Conservation (phyloP, 37 sponge, comb jelly and placozoan genomes). For the Bolinopsis microptera region DNA sequence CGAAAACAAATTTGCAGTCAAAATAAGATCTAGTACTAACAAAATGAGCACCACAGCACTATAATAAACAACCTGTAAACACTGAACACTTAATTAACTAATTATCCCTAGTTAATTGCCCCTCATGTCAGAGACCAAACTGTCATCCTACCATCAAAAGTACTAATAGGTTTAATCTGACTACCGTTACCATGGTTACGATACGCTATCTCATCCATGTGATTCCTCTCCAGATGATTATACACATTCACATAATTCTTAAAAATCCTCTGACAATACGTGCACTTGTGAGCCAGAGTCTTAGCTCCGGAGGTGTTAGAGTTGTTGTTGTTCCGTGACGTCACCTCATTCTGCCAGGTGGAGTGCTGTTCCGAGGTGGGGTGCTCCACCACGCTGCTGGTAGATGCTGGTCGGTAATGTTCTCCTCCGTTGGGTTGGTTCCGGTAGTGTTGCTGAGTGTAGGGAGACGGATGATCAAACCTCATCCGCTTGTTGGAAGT, state of each 20-base stretch:
- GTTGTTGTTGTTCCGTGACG: not conserved
- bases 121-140: slow-evolving; percentile 26
- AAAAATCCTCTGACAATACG: slow-evolving; percentile 34
- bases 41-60: too few species aligned
- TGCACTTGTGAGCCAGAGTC: not conserved
- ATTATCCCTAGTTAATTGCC: too few species aligned
- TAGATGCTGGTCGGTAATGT: not conserved
- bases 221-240: slow-evolving; percentile 27
- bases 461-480: not conserved
- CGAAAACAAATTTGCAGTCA: too few species aligned
- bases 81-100: too few species aligned
- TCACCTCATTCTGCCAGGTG: not conserved
- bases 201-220: not conserved
- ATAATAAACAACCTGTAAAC: too few species aligned
- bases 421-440: not conserved
- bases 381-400: not conserved
- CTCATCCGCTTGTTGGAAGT: slow-evolving; percentile 40
- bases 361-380: not conserved
- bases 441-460: not conserved
- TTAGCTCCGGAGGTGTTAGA: not conserved
- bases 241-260: not conserved
- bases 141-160: slow-evolving; percentile 39
- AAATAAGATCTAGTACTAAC: too few species aligned
- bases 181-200: not conserved
- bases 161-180: slow-evolving; percentile 19